These are phyloP conservation scores for Gorsachius goisagi DNA, from an alignment of 2,113 vertebrate species.

Conservation along the genomic window DNA sequence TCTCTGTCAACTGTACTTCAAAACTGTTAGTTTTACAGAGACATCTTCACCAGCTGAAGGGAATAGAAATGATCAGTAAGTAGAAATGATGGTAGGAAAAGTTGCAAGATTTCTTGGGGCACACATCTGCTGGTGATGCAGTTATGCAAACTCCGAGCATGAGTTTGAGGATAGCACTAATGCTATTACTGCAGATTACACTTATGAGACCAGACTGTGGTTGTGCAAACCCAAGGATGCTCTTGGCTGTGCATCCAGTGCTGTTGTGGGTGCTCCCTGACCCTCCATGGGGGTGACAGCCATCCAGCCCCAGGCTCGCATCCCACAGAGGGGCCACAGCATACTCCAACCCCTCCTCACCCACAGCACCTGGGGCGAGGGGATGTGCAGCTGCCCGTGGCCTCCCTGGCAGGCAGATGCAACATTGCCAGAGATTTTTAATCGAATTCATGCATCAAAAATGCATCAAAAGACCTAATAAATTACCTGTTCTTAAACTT, in stretches of 20 bases:
- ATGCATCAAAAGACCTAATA: neutral
- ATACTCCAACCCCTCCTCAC: neutral
- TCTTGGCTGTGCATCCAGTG: neutral
- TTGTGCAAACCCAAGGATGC: accelerated
- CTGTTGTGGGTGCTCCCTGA: neutral
- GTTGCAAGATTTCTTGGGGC: neutral
- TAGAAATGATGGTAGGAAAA: neutral
- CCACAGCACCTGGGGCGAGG: accelerated
- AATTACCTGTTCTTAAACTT: neutral
- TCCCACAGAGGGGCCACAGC: neutral
- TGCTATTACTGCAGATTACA: accelerated
- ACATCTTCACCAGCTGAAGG: neutral
- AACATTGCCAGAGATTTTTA: neutral
- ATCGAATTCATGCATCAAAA: neutral
- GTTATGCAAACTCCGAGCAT: neutral
- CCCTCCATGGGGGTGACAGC: neutral
- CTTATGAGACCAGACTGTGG: accelerated
- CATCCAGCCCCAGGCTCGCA: accelerated
- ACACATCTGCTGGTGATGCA: neutral
- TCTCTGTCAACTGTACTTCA: neutral
- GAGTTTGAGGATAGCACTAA: neutral
- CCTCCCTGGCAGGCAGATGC: neutral
- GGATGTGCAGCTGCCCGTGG: neutral
- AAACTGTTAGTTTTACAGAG: neutral
- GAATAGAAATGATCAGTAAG: neutral